Base-by-base conservation (phyloP, 1,140 invertebrate genomes). In the Tetramorium alpestre region DNA sequence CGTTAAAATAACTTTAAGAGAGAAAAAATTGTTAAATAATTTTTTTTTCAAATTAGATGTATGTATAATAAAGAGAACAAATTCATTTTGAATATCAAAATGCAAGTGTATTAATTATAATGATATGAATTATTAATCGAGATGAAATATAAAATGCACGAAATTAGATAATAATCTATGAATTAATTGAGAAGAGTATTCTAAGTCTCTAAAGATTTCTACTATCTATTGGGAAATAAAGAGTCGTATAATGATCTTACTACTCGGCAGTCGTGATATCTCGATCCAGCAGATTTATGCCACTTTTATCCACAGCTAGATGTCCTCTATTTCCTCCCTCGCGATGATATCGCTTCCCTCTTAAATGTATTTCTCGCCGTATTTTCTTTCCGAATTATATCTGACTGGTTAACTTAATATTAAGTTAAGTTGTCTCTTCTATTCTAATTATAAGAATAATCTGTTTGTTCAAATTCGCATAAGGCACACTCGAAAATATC, bases 351-450 rank as follows among this genome's bases (percentile, higher is more conserved):
- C 69, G n/a, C 41, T 62, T 70, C 49, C 58, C 47, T 58, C 33
- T 81, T 73, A 73, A 84, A 41, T 84, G 69, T 75, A 49, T 81
- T 47, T 82, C 54, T 25, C 54, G 54, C 3, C 18, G 67, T 82
- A 60, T 82, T 84, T 84, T 69, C 54, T 58, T 49, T 84, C n/a
- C 51, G 41, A 82, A 82, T 82, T 73, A 82, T 60, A 82, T 82
- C 41, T 25, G 25, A 41, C 38, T 41, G 38, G 54, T 82, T 73
- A 60, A 82, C 41, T 82, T 82, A 80, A 80, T 80, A 80, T 80
- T 51, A 81, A 51, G 49, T 81, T 81, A 81, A 41, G 33, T n/a
- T 41, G 33, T 22, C 33, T 70, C 77, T 81, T 41, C 41, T 47
- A 77, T 62, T 77, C 22, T 8, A 60, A 64, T 80, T 80, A 25